phyloP scores from a whole-genome alignment of 2,113 vertebrate species.

The Hippotragus niger region DNA sequence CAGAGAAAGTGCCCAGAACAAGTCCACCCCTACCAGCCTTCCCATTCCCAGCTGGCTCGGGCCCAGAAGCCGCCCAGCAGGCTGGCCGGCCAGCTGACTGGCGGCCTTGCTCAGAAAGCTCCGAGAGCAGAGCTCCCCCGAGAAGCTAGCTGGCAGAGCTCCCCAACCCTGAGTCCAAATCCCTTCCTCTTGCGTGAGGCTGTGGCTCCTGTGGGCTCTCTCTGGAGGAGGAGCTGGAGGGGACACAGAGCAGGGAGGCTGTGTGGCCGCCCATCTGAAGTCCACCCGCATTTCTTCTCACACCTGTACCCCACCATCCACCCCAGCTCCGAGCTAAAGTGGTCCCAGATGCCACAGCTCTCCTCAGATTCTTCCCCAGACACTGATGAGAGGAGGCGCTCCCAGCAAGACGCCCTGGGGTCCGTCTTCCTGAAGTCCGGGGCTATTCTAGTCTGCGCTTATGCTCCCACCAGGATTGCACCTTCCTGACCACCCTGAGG shows the following conservation, averaged over 20 bases:
- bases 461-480: not conserved
- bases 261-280: not conserved
- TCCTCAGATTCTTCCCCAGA: not conserved
- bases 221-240: not conserved
- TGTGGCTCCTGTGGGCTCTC: not conserved
- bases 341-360: not conserved
- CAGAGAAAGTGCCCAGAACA: slow-evolving; percentile 64
- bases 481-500: not conserved
- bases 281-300: not conserved
- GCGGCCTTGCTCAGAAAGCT: not conserved
- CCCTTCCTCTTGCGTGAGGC: not conserved
- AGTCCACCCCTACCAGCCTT: slow-evolving; percentile 23
- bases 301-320: not conserved
- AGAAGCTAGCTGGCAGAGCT: not conserved
- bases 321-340: not conserved
- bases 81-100: not conserved
- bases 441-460: rapidly evolving
- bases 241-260: not conserved
- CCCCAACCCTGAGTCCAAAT: not conserved
- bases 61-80: not conserved
- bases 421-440: not conserved
- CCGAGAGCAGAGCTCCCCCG: not conserved
- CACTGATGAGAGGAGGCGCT: not conserved
- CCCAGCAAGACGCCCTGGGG: not conserved
- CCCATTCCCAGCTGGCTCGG: slow-evolving; percentile 50